phyloP scores from a whole-genome alignment of 2,113 vertebrate genomes.

The Menura novaehollandiae region DNA sequence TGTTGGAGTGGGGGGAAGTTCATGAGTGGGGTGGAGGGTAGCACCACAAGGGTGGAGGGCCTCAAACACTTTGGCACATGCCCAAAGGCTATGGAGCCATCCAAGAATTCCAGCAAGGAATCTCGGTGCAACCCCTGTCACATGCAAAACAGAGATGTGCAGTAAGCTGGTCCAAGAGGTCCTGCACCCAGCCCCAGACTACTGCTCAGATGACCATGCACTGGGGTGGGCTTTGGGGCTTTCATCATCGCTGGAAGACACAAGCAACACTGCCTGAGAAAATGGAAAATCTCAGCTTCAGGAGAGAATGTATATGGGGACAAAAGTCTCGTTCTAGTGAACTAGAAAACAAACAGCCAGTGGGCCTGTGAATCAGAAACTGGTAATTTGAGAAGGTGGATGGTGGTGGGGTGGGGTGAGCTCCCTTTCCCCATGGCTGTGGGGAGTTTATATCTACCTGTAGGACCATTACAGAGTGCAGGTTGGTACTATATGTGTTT shows the following conservation, averaged over 20 bases:
- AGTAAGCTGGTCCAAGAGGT: background rate
- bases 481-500: background rate
- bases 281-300: background rate
- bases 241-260: background rate
- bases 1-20: background rate
- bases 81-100: background rate
- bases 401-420: background rate
- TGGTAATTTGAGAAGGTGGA: background rate
- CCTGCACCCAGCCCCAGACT: background rate
- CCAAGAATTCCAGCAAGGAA: background rate
- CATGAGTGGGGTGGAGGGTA: fast-evolving
- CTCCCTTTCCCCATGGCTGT: background rate
- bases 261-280: background rate
- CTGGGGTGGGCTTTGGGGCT: background rate
- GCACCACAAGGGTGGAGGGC: background rate
- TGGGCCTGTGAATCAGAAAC: background rate
- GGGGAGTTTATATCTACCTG: background rate
- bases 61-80: background rate
- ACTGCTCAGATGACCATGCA: background rate
- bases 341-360: background rate
- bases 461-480: background rate
- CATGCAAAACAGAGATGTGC: background rate
- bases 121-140: background rate
- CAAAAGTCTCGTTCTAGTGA: too few species aligned
- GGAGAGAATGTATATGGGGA: background rate